Percentiles rank a stretch among this genome's conserved stretches.
phyloP scores from a whole-genome alignment of 2,797 vertebrate genomes.

The Hemitrygon akajei region DNA sequence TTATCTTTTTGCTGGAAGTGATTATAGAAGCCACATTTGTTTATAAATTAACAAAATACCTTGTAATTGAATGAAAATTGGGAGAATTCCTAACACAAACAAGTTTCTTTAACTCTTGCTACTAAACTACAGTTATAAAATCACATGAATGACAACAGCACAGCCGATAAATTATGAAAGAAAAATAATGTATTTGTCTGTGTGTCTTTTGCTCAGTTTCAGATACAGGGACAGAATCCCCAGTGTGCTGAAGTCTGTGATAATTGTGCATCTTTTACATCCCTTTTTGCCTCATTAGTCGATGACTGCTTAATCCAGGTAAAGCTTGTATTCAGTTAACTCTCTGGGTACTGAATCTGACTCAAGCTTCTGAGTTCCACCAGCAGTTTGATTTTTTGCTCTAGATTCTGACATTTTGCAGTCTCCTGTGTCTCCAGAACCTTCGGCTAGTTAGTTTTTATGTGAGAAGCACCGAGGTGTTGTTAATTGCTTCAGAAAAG shows the following conservation, averaged over 20 bases:
- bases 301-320: not conserved
- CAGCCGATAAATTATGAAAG: not conserved
- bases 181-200: not conserved
- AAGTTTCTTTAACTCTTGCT: not conserved
- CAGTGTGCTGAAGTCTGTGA: not conserved
- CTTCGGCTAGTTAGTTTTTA: no score
- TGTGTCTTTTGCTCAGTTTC: not conserved
- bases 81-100: not conserved
- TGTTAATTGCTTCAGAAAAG: no score
- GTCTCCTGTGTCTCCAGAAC: no score
- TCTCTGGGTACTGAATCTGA: not conserved
- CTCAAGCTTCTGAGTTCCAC: not conserved
- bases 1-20: not conserved
- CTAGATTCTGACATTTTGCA: no score
- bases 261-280: not conserved
- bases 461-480: no score
- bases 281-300: not conserved
- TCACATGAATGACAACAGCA: not conserved
- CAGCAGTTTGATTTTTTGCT: no score
- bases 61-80: not conserved
- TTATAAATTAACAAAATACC: not conserved
- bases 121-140: not conserved
- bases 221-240: not conserved
- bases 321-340: not conserved
- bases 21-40: not conserved